These are phyloP conservation scores for Peromyscus nudipes DNA, from an alignment of 2,797 vertebrate species.

Conservation along the genomic window DNA sequence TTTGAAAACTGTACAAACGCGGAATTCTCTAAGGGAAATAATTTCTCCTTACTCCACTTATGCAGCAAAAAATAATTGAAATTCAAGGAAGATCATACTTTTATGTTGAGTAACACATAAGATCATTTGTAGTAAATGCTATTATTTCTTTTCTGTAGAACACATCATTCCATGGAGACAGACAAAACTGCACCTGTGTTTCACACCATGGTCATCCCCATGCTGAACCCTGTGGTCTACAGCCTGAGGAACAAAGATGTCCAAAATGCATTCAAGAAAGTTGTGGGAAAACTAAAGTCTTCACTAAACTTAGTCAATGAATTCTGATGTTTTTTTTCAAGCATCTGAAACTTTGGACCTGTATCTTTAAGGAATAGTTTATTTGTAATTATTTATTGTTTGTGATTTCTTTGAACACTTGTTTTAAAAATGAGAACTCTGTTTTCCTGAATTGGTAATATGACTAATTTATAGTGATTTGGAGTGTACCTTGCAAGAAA, in stretches of 20 bases:
- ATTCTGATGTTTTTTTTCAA: not conserved
- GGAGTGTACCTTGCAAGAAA: not conserved
- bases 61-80: not conserved
- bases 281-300: not conserved
- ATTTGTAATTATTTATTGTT: not conserved
- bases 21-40: not conserved
- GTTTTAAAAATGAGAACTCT: not conserved
- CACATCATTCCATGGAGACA: slow-evolving; percentile 66
- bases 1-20: not conserved
- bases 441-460: not conserved
- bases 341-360: not conserved
- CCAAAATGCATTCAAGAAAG: no score
- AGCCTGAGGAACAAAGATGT: slow-evolving; percentile 71
- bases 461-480: not conserved
- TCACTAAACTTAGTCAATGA: not conserved
- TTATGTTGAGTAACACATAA: no score
- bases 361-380: not conserved
- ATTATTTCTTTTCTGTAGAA: no score
- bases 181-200: slow-evolving; percentile 73
- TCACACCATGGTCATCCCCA: slow-evolving; percentile 69
- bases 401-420: not conserved
- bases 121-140: no score
- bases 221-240: slow-evolving; percentile 74
- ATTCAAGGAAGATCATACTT: not conserved
- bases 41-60: not conserved